Evolutionary conservation across 2,113 vertebrate species (phyloP).

Genomic region (Boulengeromyrus knoepffleri): DNA sequence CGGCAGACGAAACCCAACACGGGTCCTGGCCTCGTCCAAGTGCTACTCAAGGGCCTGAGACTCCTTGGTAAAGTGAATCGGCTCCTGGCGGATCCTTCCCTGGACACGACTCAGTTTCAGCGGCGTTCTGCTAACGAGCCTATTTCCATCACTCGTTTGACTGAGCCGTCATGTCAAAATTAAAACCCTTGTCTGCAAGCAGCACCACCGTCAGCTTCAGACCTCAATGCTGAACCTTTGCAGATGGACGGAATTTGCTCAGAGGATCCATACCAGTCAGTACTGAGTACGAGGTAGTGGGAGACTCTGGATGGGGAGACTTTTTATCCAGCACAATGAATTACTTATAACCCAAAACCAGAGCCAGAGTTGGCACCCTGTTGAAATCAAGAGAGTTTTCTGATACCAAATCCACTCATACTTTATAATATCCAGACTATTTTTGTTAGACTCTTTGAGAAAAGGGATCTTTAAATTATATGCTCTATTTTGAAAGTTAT

Average conservation of each 20-base stretch:
- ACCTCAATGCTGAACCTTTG: neutral
- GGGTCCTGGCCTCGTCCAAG: neutral
- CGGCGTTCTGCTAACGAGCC: neutral
- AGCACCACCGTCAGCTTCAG: neutral
- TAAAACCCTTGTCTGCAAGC: neutral
- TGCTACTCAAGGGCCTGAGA: neutral
- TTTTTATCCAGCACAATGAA: neutral
- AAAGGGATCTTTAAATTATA: neutral
- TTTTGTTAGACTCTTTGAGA: neutral
- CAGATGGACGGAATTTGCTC: neutral
- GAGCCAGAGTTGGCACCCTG: neutral
- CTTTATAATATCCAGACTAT: neutral
- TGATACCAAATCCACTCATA: neutral
- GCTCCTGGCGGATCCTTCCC: neutral
- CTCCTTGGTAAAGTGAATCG: slow-evolving; percentile 2
- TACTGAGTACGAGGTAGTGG: neutral
- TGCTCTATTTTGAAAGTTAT: neutral
- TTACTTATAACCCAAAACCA: neutral
- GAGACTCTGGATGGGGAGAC: neutral
- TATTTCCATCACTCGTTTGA: neutral
- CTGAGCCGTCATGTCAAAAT: neutral
- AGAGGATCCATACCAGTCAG: neutral
- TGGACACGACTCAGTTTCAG: neutral
- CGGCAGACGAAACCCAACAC: neutral
- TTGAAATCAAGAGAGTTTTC: neutral